phyloP scores from a whole-genome alignment of 2,888 invertebrate species.

The Clusia tigrina region DNA sequence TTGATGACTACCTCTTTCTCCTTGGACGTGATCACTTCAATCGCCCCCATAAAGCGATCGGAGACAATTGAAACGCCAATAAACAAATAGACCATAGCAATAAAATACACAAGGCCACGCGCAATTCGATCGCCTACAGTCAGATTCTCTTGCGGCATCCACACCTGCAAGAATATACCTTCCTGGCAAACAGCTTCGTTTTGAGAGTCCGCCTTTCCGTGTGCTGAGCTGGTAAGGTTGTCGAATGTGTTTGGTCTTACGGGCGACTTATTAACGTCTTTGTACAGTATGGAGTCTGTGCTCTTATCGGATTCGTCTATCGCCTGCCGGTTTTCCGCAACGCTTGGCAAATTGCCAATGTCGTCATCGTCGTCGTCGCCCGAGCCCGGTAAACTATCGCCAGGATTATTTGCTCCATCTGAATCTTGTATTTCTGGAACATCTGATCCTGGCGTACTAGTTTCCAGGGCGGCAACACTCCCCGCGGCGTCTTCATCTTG shows the following conservation, averaged over 20 bases:
- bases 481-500: conserved; percentile 23
- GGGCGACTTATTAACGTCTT: conserved; percentile 30
- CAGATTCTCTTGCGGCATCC: conserved; percentile 84
- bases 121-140: conserved; percentile 79
- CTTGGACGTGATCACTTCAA: conserved; percentile 98
- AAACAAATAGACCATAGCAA: conserved; percentile 90
- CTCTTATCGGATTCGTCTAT: conserved; percentile 20
- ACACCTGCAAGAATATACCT: conserved; percentile 87
- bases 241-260: conserved; percentile 17
- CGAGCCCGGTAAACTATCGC: not conserved
- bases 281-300: too few species aligned
- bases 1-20: conserved; percentile 94
- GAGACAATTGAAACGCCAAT: conserved; percentile 99
- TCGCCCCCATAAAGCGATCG: conserved; percentile 99
- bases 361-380: not conserved
- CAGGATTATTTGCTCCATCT: not conserved
- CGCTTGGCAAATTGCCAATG: conserved; percentile 3
- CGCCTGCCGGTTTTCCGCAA: not conserved
- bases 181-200: conserved; percentile 71
- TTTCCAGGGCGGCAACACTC: conserved; percentile 10
- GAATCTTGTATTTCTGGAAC: not conserved
- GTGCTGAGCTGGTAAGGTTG: conserved; percentile 22
- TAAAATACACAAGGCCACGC: conserved; percentile 90
- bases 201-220: conserved; percentile 36
- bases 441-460: not conserved